Conservation (phyloP, 2,113 vertebrate genomes). For the Sigmodon hispidus region DNA sequence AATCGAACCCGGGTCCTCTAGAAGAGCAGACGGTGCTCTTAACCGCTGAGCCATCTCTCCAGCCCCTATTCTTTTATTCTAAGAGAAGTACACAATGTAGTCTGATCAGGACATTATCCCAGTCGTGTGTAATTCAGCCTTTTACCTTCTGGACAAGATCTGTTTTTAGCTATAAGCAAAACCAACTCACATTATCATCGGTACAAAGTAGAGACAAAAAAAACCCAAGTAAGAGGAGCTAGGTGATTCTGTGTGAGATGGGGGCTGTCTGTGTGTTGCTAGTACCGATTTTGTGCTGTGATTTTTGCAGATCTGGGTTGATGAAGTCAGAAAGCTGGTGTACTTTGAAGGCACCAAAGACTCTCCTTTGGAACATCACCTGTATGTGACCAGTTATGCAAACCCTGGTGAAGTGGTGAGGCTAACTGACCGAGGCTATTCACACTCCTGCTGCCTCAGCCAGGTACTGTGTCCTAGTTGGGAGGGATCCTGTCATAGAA, state of each 20-base stretch:
- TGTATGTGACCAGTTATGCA: conserved; percentile 88
- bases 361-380: conserved; percentile 89
- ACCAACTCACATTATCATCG: neutral
- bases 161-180: conserved; percentile 38
- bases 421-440: conserved; percentile 87
- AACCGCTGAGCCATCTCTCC: too few species aligned
- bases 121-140: neutral
- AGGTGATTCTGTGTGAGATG: neutral
- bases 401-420: conserved; percentile 86
- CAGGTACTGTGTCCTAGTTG: conserved; percentile 81
- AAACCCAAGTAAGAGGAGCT: neutral
- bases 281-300: conserved; percentile 36
- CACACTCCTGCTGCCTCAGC: conserved; percentile 88
- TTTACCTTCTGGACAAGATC: conserved; percentile 25
- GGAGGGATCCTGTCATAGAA: neutral
- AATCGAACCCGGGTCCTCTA: too few species aligned
- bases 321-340: conserved; percentile 88
- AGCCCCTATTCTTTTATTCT: conserved; percentile 22
- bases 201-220: conserved; percentile 16
- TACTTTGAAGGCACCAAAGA: conserved; percentile 91
- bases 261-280: neutral
- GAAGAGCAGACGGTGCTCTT: too few species aligned
- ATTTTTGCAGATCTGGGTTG: conserved; percentile 87
- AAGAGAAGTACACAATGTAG: conserved; percentile 36
- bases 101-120: neutral